Conservation (phyloP, 2,797 vertebrate species). For the Peromyscus nudipes region DNA sequence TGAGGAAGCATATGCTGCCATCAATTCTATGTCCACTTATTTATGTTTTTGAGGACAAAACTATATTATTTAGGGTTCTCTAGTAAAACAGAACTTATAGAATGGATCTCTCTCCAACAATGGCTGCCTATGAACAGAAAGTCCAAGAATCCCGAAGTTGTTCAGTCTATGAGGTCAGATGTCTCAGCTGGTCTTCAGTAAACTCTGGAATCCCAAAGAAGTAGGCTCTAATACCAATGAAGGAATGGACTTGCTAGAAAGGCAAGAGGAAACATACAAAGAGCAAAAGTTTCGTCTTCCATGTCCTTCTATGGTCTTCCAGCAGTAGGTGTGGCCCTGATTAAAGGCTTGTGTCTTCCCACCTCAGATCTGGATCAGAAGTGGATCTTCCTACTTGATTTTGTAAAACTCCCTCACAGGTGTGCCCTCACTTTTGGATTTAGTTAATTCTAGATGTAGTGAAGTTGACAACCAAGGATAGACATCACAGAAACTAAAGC, state of each 20-base stretch:
- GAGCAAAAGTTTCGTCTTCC: neutral
- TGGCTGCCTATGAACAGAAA: neutral
- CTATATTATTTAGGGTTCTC: neutral
- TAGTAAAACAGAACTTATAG: neutral
- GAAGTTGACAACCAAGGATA: neutral
- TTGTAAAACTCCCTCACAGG: neutral
- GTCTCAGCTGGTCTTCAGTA: neutral
- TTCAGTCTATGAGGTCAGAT: neutral
- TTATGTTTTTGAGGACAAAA: slow-evolving; percentile 38
- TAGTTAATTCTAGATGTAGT: neutral
- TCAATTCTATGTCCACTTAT: slow-evolving; percentile 41
- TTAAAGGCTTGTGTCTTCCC: neutral
- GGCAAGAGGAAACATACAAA: neutral
- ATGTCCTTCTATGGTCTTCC: neutral
- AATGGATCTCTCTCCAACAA: neutral
- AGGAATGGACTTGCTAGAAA: neutral
- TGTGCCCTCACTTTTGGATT: neutral
- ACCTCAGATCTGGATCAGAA: neutral
- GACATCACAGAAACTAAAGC: slow-evolving; percentile 28
- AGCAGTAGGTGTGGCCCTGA: no score
- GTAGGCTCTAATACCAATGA: neutral
- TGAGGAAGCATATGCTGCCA: slow-evolving; percentile 36
- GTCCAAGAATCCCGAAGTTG: neutral
- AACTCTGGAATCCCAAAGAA: neutral
- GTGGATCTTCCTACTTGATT: neutral